Evolutionary conservation across 2,113 vertebrate species (phyloP), one percentile per base, ranked within the genome.

Genomic region (Taurulus bubalis): DNA sequence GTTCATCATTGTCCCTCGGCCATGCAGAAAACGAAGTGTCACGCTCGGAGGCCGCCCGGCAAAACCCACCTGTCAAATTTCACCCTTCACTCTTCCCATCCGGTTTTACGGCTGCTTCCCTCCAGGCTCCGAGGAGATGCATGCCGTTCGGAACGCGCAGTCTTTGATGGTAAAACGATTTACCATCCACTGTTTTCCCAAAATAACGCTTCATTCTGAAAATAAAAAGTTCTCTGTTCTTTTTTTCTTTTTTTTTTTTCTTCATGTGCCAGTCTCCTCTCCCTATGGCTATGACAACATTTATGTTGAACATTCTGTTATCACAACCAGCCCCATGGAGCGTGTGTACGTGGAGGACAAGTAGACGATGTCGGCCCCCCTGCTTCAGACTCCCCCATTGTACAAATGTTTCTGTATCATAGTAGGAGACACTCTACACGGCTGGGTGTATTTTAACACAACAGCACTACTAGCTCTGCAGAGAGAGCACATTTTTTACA

Each of bases 1-100:
- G 58, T 82, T 81, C 81, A 84, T 85, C 84, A 87, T 87, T 82
- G 85, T 88, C 70, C 84, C 77, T 77, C 80, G 79, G 87, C 80
- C 86, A 83, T 82, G 85, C 87, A 90, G 90, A 92, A 92, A 91
- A 93, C 81, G n/a, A 89, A 83, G 77, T 80, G 85, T 86, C 78
- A 85, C 47, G 83, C 90, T 80, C 67, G 62, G 78, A 82, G 87
- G 80, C 68, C 59, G 75, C 80, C 79, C 78, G 34, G 64, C 68
- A 72, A 56, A 55, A 67, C 76, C 72, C 86, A 85, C 74, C 85
- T 89, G 78, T 91, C 91, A 79, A 77, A 84, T 81, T 84, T 85
- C 80, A 56, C 74, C 69, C 66, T 67, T 55, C 45, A 45, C 71
- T 34, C 77, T 36, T 55, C 76, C 65, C 51, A 5, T 70, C 53